Conservation (phyloP, 2,113 vertebrate species). For the Malurus elegans region DNA sequence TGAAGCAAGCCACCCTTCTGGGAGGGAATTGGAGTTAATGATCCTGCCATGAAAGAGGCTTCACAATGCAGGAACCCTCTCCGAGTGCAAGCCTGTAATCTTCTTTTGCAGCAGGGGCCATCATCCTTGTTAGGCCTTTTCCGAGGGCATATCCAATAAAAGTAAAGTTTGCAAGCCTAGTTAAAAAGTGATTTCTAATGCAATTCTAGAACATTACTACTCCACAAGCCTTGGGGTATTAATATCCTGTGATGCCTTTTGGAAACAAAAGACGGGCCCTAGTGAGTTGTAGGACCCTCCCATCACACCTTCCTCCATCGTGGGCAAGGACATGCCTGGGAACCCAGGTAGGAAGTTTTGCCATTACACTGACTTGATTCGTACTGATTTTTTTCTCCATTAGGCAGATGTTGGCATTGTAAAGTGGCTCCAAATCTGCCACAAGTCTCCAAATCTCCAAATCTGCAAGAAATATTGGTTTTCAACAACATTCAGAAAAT, state of each 20-base stretch:
- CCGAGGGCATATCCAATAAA: not conserved
- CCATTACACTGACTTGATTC: not conserved
- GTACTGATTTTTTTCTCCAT: not conserved
- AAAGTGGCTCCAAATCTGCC: not conserved
- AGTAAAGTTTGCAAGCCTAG: not conserved
- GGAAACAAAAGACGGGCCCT: not conserved
- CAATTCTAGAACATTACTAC: not conserved
- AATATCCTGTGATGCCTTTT: not conserved
- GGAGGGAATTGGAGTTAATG: not conserved
- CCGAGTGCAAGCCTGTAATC: fast-evolving
- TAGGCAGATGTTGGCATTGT: not conserved
- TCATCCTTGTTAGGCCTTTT: not conserved
- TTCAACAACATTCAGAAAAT: not conserved
- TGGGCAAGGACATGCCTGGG: fast-evolving
- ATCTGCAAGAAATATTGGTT: not conserved
- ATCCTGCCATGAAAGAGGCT: not conserved
- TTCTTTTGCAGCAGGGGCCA: not conserved
- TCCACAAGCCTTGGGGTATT: fast-evolving
- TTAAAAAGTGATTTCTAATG: not conserved
- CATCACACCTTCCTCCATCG: not conserved
- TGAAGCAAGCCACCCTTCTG: not conserved
- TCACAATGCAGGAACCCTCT: not conserved
- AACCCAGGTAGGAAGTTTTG: not conserved
- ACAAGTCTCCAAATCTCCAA: too few species aligned
- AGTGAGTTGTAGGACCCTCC: not conserved